These are phyloP conservation scores for Martes martes DNA, from an alignment of 2,113 vertebrate species.

Conservation along the genomic window DNA sequence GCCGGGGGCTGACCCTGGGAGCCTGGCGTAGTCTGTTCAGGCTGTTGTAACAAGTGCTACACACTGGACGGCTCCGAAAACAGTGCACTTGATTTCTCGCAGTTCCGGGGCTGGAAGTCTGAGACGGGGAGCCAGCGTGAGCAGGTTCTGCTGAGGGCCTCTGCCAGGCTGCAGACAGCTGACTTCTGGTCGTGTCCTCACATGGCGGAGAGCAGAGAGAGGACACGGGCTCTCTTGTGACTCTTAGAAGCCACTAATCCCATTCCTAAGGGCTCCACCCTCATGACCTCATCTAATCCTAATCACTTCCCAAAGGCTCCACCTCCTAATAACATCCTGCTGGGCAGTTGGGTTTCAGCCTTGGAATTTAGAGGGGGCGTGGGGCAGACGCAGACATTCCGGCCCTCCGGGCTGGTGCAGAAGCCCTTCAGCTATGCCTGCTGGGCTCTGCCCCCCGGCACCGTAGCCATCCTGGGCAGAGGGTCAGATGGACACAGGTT, in stretches of 20 bases:
- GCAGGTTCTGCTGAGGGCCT: background rate
- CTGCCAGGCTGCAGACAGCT: background rate
- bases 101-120: background rate
- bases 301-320: background rate
- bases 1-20: background rate
- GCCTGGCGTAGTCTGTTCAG: background rate
- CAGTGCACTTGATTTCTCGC: background rate
- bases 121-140: background rate
- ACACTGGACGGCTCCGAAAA: background rate
- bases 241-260: background rate
- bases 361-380: background rate
- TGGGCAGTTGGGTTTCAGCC: background rate
- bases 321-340: background rate
- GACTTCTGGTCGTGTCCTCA: background rate
- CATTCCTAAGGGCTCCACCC: background rate
- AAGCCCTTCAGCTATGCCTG: background rate
- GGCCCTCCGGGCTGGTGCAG: background rate
- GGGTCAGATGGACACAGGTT: background rate
- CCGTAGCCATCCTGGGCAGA: background rate
- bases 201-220: background rate
- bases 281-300: background rate
- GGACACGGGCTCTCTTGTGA: background rate
- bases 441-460: background rate
- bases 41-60: background rate
- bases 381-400: rapidly evolving